Conservation (phyloP, 2,888 invertebrate genomes). For the Caenorhabditis sp. region DNA sequence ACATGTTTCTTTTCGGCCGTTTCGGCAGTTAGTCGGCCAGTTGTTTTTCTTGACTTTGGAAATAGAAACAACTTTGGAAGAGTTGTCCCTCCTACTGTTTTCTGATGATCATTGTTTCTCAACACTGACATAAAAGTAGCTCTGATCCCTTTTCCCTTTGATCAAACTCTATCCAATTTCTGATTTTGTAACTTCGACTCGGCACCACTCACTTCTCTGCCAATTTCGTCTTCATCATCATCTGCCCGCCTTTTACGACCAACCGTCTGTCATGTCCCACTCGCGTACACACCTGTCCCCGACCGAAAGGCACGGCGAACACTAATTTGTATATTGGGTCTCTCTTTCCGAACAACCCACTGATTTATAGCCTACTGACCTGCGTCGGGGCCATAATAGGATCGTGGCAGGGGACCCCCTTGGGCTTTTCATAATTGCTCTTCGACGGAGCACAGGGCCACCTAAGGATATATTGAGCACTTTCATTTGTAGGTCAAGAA, state of each 20-base stretch:
- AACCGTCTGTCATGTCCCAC: conserved; percentile 44
- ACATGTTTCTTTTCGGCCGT: conserved; percentile 32
- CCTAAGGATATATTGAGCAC: conserved; percentile 26
- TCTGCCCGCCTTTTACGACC: conserved; percentile 15
- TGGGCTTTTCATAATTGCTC: conserved; percentile 37
- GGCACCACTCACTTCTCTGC: neutral
- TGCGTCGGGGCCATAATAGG: conserved; percentile 35
- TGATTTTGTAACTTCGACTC: neutral
- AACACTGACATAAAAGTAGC: no score
- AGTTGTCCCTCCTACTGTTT: no score
- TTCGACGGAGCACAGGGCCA: neutral
- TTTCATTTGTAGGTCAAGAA: conserved; percentile 55
- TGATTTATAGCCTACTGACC: conserved; percentile 41
- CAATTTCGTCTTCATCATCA: conserved; percentile 20
- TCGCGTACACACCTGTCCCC: conserved; percentile 35
- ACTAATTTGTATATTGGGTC: conserved; percentile 47
- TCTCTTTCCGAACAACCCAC: neutral
- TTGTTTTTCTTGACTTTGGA: conserved; percentile 24
- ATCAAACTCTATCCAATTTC: neutral
- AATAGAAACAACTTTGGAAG: no score
- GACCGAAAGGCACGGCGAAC: conserved; percentile 13
- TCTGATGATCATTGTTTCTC: no score
- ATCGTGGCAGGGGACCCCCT: conserved; percentile 16
- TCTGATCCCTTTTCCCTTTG: neutral
- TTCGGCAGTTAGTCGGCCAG: conserved; percentile 21